These are phyloP conservation scores for Alcedo atthis DNA, from an alignment of 2,797 vertebrate genomes.

Conservation along the genomic window DNA sequence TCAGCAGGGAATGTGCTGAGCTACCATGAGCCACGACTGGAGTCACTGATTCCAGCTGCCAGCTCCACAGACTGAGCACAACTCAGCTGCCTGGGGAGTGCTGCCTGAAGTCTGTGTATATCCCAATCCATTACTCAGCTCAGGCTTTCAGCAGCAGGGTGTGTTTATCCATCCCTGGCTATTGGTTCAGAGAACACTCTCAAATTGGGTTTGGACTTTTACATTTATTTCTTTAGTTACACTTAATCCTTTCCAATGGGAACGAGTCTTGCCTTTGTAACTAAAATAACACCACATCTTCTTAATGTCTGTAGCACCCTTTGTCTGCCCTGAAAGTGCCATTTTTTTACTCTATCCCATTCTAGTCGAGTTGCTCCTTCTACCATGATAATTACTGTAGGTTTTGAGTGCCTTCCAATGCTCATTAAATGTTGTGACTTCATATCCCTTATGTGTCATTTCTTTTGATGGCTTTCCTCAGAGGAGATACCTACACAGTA, in stretches of 20 bases:
- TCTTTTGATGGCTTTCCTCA: not conserved
- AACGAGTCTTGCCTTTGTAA: not conserved
- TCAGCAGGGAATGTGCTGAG: conserved; percentile 70
- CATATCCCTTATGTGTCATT: not conserved
- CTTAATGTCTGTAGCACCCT: not conserved
- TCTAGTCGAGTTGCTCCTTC: not conserved
- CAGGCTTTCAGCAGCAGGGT: conserved; percentile 18
- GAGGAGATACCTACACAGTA: not conserved
- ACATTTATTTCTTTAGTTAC: not conserved
- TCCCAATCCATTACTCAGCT: conserved; percentile 5
- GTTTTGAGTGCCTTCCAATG: not conserved
- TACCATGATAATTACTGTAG: not conserved
- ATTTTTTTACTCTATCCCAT: not conserved
- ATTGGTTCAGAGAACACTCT: not conserved
- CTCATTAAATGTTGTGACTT: conserved; percentile 2
- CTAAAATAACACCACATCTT: not conserved
- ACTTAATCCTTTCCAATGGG: not conserved
- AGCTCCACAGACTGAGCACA: not conserved
- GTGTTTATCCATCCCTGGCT: conserved; percentile 41
- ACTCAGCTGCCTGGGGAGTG: not conserved
- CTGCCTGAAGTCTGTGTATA: not conserved
- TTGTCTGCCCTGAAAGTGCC: not conserved
- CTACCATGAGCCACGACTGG: conserved; percentile 35
- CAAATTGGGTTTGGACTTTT: not conserved
- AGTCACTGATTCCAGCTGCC: conserved; percentile 44